Base-by-base conservation (phyloP, 2,888 invertebrate genomes). In the Ligdia adustata region DNA sequence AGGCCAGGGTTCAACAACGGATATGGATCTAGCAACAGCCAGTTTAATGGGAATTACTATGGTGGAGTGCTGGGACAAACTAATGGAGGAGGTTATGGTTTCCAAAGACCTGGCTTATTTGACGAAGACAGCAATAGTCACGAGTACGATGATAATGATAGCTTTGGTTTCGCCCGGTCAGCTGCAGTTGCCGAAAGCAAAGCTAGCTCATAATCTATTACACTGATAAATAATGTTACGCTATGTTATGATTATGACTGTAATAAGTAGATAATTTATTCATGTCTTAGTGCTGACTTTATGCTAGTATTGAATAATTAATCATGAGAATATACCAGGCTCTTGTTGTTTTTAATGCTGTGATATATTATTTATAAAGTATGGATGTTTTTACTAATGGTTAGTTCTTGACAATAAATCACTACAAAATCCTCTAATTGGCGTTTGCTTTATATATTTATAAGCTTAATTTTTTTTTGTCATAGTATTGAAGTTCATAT, bases 11-110 rank as follows among this genome's bases (percentile, higher is more conserved):
- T 73, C 33, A 71, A 74, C 1, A 82, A 83, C 40, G 83, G 85
- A 0, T 68, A 71, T 42, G 82, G 81, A 9, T 68, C 68, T 0
- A 69, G 69, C 56, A 87, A 87, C 55, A 84, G 67, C 55, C 88
- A 87, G 51, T 90, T 82, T 44, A 88, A 89, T 49, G 90, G 89
- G 0, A 88, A 87, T 59, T 85, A 79, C 46, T 75, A 83, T 37
- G 72, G 72, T 6, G 72, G 72, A 12, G 48, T 49, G 2, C 12
- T 49, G 9, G 48, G 48, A 3, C 61, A 54, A 7, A 57, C 33
- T 16, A 51, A 54, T 15, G 66, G 63, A 14, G 69, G 72, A 14
- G 79, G 79, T 0, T 75, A 72, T 20, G 77, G 74, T 6, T 75
- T 72, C 62, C 77, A 75, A 53, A 66, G 72, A 9, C 79, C 77